Evolutionary conservation across 2,113 vertebrate genomes (phyloP).

Genomic region (Phrynosoma blainvillii): DNA sequence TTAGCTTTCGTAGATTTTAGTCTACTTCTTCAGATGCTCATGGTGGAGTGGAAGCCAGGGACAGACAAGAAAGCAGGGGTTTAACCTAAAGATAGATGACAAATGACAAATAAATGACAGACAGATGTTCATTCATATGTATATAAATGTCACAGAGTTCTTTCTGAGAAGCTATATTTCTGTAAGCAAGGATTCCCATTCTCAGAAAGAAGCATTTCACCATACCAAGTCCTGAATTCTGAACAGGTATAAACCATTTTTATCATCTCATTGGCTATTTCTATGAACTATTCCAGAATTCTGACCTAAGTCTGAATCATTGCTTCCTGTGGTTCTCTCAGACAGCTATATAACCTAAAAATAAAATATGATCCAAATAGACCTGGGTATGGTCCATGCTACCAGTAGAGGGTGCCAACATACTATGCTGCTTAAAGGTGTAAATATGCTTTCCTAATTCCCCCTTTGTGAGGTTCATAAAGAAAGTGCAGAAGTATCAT

Average conservation of each 20-base stretch:
- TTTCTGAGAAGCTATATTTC: too few relatives aligned
- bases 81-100: too few relatives aligned
- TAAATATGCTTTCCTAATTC: neutral
- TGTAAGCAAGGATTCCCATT: neutral
- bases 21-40: too few relatives aligned
- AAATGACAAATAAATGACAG: too few relatives aligned
- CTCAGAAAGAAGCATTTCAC: neutral
- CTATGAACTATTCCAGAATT: rapidly evolving
- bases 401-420: conserved; percentile 11
- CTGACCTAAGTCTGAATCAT: neutral
- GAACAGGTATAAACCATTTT: neutral
- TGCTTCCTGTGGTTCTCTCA: rapidly evolving
- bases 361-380: neutral
- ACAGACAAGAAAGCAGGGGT: too few relatives aligned
- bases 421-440: neutral
- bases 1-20: too few relatives aligned
- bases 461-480: neutral
- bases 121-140: too few relatives aligned
- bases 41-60: too few relatives aligned
- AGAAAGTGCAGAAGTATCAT: neutral
- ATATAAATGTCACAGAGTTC: too few relatives aligned
- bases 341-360: neutral
- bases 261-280: neutral
- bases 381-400: neutral
- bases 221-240: neutral